Base-by-base conservation (phyloP, 2,888 invertebrate species). In the Sussaba pulchella region DNA sequence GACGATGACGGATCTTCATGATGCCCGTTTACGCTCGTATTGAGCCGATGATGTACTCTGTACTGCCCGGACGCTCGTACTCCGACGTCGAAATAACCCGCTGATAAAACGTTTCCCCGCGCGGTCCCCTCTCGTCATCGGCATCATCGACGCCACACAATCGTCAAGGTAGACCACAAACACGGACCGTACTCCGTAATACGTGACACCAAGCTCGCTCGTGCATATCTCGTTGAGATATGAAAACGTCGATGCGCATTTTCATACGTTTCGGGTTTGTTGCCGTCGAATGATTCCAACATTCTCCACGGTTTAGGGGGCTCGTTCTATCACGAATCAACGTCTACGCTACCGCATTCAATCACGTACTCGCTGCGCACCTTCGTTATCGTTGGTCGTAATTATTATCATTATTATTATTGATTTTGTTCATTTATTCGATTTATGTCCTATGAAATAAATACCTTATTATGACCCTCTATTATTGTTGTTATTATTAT, bases 141-240 rank as follows among this genome's bases (percentile, higher is more conserved):
- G 57, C 67, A 77, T 75, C 79, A 75, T 75, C 50, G 73, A 73
- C 70, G 54, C 50, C 54, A 57, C 67, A 64, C 71, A 54, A 77
- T 73, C 81, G 77, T 70, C 70, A 81, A 81, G 81, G 81, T 77
- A 77, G 64, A 57, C 9, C 14, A 1, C n/a, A 4, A n/a, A 43
- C 43, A 43, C 4, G n/a, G n/a, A n/a, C n/a, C n/a, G 12, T 10
- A n/a, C 4, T 43, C 2, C 57, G 41, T 24, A 39, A 47, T 41
- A 52, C 26, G 41, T 31, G 45, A 31, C 10, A 14, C 41, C 17
- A 52, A 21, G 31, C 47, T 19, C 24, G 31, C 59, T 10, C 19
- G 39, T 36, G 54, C 31, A 50, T 24, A 70, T 70, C 74, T 70
- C 63, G 70, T 66, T 69, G 17, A 50, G 61, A 39, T 54, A 14